phyloP scores from a whole-genome alignment of 2,797 vertebrate genomes.

The Falco columbarius region DNA sequence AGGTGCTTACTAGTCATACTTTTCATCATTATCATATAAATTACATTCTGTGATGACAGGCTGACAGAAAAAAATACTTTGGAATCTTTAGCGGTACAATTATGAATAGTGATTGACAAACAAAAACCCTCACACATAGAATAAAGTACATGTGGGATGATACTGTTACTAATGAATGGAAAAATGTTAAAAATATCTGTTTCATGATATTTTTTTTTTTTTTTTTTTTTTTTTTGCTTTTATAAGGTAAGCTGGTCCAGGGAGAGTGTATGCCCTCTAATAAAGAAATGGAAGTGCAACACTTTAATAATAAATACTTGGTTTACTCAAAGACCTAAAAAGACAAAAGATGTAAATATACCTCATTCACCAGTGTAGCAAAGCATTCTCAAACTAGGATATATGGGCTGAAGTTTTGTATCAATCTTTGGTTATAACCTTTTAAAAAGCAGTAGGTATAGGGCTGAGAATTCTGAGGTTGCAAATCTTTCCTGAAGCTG shows the following conservation, averaged over 20 bases:
- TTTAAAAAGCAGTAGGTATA: neutral
- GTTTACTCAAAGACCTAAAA: neutral
- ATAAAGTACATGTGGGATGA: neutral
- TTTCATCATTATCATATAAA: constrained; percentile 2
- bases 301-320: neutral
- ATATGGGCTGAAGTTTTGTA: neutral
- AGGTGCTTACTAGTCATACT: neutral
- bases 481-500: neutral
- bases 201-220: neutral
- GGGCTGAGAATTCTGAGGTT: neutral
- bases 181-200: neutral
- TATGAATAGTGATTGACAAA: neutral
- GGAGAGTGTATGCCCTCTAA: neutral
- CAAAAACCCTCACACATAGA: neutral
- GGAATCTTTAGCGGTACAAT: neutral
- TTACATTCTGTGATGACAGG: neutral
- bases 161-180: neutral
- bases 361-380: neutral
- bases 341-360: neutral
- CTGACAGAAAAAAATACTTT: neutral
- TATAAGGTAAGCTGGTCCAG: neutral
- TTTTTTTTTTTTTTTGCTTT: neutral
- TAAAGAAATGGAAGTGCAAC: neutral
- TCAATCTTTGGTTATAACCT: neutral
- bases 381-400: neutral